Base-by-base conservation (phyloP, 2,797 vertebrate species). In the Psittacula derbiana region DNA sequence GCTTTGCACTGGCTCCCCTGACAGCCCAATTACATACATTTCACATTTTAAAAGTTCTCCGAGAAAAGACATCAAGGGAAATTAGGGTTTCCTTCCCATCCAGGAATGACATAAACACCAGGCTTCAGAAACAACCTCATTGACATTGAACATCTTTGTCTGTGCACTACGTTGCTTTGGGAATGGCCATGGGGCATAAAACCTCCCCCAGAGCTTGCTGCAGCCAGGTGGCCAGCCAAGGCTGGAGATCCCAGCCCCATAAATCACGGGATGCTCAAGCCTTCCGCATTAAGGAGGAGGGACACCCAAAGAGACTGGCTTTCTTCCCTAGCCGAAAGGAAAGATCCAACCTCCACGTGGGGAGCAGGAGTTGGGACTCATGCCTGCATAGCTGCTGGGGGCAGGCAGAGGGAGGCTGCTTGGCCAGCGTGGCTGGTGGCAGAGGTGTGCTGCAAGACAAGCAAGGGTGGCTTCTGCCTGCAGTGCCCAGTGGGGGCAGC, bases 351-450 rank as follows among this genome's bases (percentile, higher is more conserved):
- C 12, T 72, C 24, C 19, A 33, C 18, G 9, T 8, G 19, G 6
- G 23, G 33, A 80, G 38, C 31, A 17, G 55, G 23, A 80, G 3
- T 3, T 38, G 14, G 23, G 33, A 70, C 16, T 46, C 36, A 52
- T 41, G 7, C 36, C 43, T 41, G 6, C 2, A 1, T 0, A 1
- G 50, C 17, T 81, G 24, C 12, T 1, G 3, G 13, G 31, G 13
- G 55, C n/a, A 57, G 7, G 4, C 24, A 27, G 23, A 27, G 27
- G 4, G 3, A 57, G 55, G n/a, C 46, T 86, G 27, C 28, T 41
- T 25, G 55, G 49, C 55, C 36, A 40, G 1, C 0, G 0, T 5
- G 28, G 19, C 16, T 38, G 11, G 14, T 28, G 47, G 27, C 40
- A 50, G 40, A 71, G 30, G 9, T 15, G 23, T n/a, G 53, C 36